phyloP scores from a whole-genome alignment of 2,113 vertebrate species.

The Pangasianodon gigas region DNA sequence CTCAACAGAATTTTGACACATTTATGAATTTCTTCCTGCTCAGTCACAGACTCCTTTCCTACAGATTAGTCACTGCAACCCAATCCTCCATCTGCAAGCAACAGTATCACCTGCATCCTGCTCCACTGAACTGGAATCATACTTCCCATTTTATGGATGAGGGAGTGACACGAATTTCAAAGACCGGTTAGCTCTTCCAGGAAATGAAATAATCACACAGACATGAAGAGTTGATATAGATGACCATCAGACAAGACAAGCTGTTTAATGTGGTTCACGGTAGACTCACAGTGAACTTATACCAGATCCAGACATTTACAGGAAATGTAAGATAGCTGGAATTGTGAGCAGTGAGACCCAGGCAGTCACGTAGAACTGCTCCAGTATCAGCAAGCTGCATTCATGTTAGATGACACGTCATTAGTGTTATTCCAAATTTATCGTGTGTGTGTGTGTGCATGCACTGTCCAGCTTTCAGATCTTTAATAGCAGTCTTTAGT shows the following conservation, averaged over 20 bases:
- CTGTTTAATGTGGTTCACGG: background rate
- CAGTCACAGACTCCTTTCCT: background rate
- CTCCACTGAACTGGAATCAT: conserved; percentile 36
- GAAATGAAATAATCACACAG: background rate
- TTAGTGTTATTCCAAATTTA: background rate
- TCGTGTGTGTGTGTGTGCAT: background rate
- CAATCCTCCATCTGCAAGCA: conserved; percentile 21
- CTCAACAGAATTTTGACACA: background rate
- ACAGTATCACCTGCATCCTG: conserved; percentile 31
- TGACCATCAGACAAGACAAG: background rate
- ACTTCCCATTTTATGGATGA: conserved; percentile 19
- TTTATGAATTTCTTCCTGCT: background rate
- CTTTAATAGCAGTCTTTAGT: too few relatives aligned
- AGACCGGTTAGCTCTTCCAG: conserved; percentile 3
- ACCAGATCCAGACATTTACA: background rate
- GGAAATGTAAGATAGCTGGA: conserved; percentile 1
- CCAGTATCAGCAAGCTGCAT: background rate
- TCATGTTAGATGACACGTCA: background rate
- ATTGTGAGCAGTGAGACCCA: background rate
- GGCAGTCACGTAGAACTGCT: background rate
- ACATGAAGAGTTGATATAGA: conserved; percentile 3
- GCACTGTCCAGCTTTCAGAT: too few relatives aligned
- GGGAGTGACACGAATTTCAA: conserved; percentile 1
- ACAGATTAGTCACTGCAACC: background rate
- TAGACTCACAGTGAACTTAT: background rate